phyloP scores from a whole-genome alignment of 2,797 vertebrate species.

The Microctenopoma steveboyesi region DNA sequence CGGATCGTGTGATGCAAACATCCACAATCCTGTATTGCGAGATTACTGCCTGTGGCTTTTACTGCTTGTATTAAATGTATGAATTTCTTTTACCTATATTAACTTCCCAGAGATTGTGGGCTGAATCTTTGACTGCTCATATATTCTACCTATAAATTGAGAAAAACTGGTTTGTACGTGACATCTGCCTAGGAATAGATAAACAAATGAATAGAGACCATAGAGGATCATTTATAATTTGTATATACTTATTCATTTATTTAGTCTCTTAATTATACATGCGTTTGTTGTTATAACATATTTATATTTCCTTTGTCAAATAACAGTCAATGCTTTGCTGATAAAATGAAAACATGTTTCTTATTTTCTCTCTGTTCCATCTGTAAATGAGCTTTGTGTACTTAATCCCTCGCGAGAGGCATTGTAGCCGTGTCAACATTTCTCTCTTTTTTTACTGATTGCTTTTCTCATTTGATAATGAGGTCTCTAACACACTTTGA shows the following conservation, averaged over 20 bases:
- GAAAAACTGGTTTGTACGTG: no score
- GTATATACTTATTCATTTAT: neutral
- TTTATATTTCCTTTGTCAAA: slow-evolving; percentile 19
- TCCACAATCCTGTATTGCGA: no score
- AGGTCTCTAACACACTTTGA: slow-evolving; percentile 55
- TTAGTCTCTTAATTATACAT: neutral
- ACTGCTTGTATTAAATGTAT: no score
- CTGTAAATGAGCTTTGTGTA: slow-evolving; percentile 59
- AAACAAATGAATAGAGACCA: no score
- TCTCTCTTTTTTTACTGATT: slow-evolving; percentile 38
- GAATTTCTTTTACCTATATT: no score
- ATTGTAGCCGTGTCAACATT: slow-evolving; percentile 46
- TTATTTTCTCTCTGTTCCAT: slow-evolving; percentile 40
- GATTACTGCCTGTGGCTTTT: no score
- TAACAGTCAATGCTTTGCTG: slow-evolving; percentile 14
- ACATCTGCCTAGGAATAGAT: no score
- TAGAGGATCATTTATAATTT: no score
- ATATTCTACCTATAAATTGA: no score
- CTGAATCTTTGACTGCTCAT: no score
- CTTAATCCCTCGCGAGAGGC: slow-evolving; percentile 33
- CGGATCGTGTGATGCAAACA: no score
- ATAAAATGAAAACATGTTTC: slow-evolving; percentile 53
- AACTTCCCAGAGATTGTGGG: no score
- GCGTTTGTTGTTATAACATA: neutral
- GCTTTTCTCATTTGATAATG: slow-evolving; percentile 71